Conservation (phyloP, 2,888 invertebrate species). For the Ectobius pallidus region DNA sequence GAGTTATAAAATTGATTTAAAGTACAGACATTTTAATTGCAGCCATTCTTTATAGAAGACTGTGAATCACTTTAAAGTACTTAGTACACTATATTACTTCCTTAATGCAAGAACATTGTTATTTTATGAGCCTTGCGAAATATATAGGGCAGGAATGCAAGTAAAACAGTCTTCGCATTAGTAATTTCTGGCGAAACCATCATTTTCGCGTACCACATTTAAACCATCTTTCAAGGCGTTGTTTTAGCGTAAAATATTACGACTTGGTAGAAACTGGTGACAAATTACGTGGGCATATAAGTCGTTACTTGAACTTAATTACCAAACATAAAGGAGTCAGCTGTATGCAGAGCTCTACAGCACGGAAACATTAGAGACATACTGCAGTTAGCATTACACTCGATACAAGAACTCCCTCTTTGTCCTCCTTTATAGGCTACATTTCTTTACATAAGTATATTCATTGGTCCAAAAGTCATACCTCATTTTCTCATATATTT, state of each 20-base stretch:
- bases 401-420: not conserved
- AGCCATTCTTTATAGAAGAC: too few species aligned
- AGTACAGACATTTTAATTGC: too few species aligned
- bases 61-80: too few species aligned
- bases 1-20: too few species aligned
- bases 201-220: not conserved
- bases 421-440: too few species aligned
- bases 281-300: conserved; percentile 9
- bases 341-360: not conserved
- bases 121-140: not conserved
- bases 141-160: not conserved
- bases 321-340: conserved; percentile 12
- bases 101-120: not conserved
- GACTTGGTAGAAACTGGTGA: not conserved
- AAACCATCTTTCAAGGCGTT: not conserved
- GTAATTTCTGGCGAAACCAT: not conserved
- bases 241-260: conserved; percentile 7
- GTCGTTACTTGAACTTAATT: conserved; percentile 14
- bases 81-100: too few species aligned
- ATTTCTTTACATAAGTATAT: too few species aligned
- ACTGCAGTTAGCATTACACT: not conserved
- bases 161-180: not conserved
- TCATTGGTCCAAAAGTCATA: too few species aligned
- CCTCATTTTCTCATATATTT: too few species aligned
- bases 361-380: not conserved